Base-by-base conservation (phyloP, 2,113 vertebrate genomes). In the Lipotes vexillifer region DNA sequence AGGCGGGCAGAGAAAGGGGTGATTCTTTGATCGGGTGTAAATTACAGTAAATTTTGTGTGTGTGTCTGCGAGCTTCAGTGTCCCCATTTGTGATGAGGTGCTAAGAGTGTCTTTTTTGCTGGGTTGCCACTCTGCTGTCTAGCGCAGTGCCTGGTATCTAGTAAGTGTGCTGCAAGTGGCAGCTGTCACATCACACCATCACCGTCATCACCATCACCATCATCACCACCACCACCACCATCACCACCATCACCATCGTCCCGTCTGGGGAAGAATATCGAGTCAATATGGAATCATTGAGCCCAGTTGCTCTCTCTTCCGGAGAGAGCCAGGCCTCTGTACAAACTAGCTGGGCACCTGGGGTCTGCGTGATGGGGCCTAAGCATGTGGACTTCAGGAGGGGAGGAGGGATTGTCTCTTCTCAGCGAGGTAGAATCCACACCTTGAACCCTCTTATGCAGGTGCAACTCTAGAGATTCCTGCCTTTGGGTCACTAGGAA, bases 131-230 rank as follows among this genome's bases (percentile, higher is more conserved):
- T 57, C 20, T 33, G 41, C 29, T 61, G 33, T 18, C 52, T 38
- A 20, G 49, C 1, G 2, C n/a, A 49, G 52, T 66, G 36, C 21
- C 41, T 77, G 80, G 49, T 8, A 12, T 2, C 0, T 33, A 36
- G 20, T 33, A 59, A 7, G 14, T 74, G 71, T 75, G 20, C 65
- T 44, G 46, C 21, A 44, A 90, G 21, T 23, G 49, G 10, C 4
- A 33, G 57, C 27, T 41, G 0, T 18, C 23, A 9, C 15, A 0
- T 1, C 71, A 21, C n/a, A 59, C 9, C 3, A 31, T 1, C 27
- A 2, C 4, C 49, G 7, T 1, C 72, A 71, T 0, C 59, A 4
- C 0, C 49, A 49, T 0, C 33, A 20, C 0, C 29, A n/a, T 14
- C 15, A 8, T 0, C 33, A 20, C 14, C 31, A 44, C 6, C 25